Evolutionary conservation across 1,140 invertebrate species (phyloP), one percentile per base, ranked within the genome.

Genomic region (Rhyacophila brunnea): DNA sequence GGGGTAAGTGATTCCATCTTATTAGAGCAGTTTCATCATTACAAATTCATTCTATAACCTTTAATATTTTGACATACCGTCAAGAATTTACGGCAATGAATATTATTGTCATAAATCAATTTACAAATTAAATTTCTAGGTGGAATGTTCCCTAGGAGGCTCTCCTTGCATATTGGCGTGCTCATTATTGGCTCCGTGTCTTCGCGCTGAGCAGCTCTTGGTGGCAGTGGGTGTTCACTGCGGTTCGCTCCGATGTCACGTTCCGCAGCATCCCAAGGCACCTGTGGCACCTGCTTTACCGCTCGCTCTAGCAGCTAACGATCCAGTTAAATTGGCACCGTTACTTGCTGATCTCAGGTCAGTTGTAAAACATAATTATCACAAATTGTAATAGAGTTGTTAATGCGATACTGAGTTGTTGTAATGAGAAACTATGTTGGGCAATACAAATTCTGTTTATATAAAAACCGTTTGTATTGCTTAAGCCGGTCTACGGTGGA

Each of bases 151-250:
- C 2, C 72, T 85, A 51, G 76, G 80, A 28, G 93, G 93, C 18
- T 93, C 91, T 51, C 95, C 96, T 14, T 91, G 93, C 38, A 91
- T 96, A 64, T 80, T 98, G 28, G 90, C 92, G 32, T 87, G 96
- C 40, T 92, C 93, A 1, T 84, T 96, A 52, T 75, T 98, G 14
- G 85, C 88, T 59, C 94, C 94, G 7, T 96, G 92, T 73, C 80
- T 96, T 64, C 82, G 90, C 62, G 94, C 94, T 0, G 95, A 98
- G 72, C 87, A 93, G 69, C 81, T 98, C 58, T 78, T 96, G 28
- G 87, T 98, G 14, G 92, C 93, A 36, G 92, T 98, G 28, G 94
- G 97, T 70, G 94, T 93, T 38, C 92, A 96, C 70, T 93, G 91
- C n/a, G 96, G 95, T 4, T 88, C 90, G 74, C 81, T 95, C 58